These are phyloP conservation scores for Mechanitis messenoides DNA, from an alignment of 2,888 invertebrate genomes.

Conservation along the genomic window DNA sequence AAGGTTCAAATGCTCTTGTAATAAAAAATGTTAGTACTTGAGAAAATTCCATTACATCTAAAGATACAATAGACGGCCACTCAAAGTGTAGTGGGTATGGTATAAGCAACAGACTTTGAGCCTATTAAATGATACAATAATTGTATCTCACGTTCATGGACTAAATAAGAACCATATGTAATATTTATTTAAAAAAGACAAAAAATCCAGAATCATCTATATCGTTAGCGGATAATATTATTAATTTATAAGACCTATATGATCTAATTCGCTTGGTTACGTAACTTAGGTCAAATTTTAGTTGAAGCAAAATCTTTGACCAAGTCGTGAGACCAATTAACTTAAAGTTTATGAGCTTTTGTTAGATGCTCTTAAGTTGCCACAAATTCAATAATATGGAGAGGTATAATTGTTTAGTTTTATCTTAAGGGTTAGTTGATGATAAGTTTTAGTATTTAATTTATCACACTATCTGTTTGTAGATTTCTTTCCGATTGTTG, in stretches of 20 bases:
- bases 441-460: too few relatives aligned
- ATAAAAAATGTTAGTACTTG: conserved; percentile 29
- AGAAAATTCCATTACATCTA: conserved; percentile 43
- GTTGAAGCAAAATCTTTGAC: conserved; percentile 35
- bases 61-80: conserved; percentile 37
- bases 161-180: too few relatives aligned
- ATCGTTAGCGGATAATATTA: not conserved
- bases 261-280: conserved; percentile 13
- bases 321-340: conserved; percentile 36
- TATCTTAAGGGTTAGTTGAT: too few relatives aligned
- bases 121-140: too few relatives aligned
- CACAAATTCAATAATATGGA: not conserved
- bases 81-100: conserved; percentile 7
- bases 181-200: too few relatives aligned
- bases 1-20: not conserved
- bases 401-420: too few relatives aligned
- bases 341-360: conserved; percentile 30
- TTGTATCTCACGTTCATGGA: too few relatives aligned
- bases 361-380: conserved; percentile 8
- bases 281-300: conserved; percentile 20
- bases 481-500: too few relatives aligned
- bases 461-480: too few relatives aligned
- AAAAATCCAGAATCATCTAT: not conserved
- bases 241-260: not conserved
- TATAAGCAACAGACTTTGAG: conserved; percentile 6